Evolutionary conservation across 2,888 invertebrate species (phyloP).

Genomic region (Netelia melanura): DNA sequence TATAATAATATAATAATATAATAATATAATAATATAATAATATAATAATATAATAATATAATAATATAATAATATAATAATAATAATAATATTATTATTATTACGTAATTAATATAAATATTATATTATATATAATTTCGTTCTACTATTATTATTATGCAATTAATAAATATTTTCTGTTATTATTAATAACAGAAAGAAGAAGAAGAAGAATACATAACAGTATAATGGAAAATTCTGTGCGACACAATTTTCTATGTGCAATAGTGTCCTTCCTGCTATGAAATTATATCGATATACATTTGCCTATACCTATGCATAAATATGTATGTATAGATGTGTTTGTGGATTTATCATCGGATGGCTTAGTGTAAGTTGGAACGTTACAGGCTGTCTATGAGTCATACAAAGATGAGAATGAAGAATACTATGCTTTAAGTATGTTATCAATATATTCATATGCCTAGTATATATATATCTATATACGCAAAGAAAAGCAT

Average conservation of each 20-base stretch:
- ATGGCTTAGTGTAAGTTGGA: conserved; percentile 23
- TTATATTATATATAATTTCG: too few species aligned
- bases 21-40: too few species aligned
- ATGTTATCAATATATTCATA: background rate
- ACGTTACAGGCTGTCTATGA: conserved; percentile 47
- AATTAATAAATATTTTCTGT: too few species aligned
- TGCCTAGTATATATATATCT: background rate
- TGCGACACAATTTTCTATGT: conserved; percentile 38
- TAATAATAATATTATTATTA: too few species aligned
- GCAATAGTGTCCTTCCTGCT: background rate
- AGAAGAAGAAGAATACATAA: background rate
- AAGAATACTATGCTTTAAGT: background rate
- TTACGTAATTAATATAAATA: too few species aligned
- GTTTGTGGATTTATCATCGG: background rate
- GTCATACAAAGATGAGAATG: conserved; percentile 41
- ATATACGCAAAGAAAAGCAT: background rate
- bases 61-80: too few species aligned
- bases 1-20: too few species aligned
- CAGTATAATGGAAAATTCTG: background rate
- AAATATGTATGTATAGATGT: background rate
- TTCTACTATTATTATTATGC: too few species aligned
- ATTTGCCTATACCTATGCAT: background rate
- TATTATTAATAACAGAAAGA: too few species aligned
- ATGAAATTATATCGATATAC: conserved; percentile 5
- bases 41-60: too few species aligned